phyloP scores from a whole-genome alignment of 92 coral and sea anemone species.

The Hydrozoanthus gracilis region DNA sequence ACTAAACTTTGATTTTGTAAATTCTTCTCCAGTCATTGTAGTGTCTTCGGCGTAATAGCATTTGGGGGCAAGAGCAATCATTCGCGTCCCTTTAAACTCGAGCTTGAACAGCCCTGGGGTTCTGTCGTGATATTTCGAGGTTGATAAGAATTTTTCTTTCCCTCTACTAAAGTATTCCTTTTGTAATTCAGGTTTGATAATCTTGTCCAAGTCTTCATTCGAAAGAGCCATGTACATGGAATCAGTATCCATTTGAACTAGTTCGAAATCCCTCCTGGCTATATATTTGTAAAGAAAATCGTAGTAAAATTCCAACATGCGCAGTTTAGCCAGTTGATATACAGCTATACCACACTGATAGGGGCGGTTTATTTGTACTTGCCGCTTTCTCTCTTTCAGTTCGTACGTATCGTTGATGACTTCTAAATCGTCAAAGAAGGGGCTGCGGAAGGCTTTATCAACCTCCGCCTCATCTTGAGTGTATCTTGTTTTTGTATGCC shows the following conservation, averaged over 20 bases:
- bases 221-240: constrained; percentile 12
- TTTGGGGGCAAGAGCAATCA: not conserved
- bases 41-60: not conserved
- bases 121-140: constrained; percentile 6
- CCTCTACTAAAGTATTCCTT: not conserved
- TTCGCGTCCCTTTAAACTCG: constrained; percentile 27
- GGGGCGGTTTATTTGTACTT: constrained; percentile 44
- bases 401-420: constrained; percentile 38
- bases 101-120: constrained; percentile 33
- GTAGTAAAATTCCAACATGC: constrained; percentile 44
- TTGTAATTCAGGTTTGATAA: not conserved
- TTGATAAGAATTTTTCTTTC: not conserved
- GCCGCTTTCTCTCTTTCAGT: constrained; percentile 27
- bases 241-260: constrained; percentile 14
- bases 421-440: constrained; percentile 41
- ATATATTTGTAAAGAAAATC: not conserved
- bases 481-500: not conserved
- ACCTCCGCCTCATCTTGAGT: constrained; percentile 26
- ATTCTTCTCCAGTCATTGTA: too few relatives aligned
- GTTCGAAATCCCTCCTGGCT: constrained; percentile 28
- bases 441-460: constrained; percentile 14
- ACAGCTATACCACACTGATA: constrained; percentile 57
- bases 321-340: constrained; percentile 51
- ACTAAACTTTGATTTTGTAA: not conserved
- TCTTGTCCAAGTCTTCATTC: not conserved